Conservation (phyloP, 2,888 invertebrate genomes). For the Blomia tropicalis region DNA sequence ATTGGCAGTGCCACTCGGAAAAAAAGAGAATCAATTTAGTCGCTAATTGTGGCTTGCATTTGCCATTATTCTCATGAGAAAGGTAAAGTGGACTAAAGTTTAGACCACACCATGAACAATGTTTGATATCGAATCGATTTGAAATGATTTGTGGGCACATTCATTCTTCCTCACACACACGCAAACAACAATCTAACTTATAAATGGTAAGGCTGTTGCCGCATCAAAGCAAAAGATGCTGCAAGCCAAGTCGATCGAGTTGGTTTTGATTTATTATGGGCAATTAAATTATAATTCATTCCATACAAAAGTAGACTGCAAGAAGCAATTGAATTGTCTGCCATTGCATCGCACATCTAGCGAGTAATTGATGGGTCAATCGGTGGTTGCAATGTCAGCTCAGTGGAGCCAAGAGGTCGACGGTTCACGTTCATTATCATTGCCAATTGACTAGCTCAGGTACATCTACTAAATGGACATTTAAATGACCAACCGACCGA, state of each 20-base stretch:
- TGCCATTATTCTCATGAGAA: no score
- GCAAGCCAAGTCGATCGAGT: not conserved
- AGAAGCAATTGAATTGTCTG: constrained; percentile 13
- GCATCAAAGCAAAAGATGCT: not conserved
- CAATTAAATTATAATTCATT: constrained; percentile 13
- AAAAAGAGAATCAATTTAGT: no score
- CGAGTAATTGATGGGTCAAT: constrained; percentile 12
- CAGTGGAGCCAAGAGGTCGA: not conserved
- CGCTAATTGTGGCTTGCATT: no score
- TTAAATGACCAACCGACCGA: not conserved
- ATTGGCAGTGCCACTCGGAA: no score
- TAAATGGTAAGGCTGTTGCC: not conserved
- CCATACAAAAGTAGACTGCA: not conserved
- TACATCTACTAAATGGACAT: not conserved
- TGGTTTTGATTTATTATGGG: constrained; percentile 4
- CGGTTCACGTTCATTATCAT: not conserved
- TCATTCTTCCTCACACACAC: not conserved
- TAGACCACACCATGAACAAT: no score
- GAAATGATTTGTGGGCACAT: not conserved
- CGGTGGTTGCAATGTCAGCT: constrained; percentile 8
- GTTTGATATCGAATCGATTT: no score
- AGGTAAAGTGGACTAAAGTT: no score
- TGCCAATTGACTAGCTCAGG: not conserved
- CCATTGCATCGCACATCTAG: no score
- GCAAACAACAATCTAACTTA: constrained; percentile 12